Percentiles rank a stretch among this genome's conserved stretches.
These are phyloP conservation scores for Xiphydria camelus DNA, from an alignment of 2,888 invertebrate genomes.

Conservation along the genomic window DNA sequence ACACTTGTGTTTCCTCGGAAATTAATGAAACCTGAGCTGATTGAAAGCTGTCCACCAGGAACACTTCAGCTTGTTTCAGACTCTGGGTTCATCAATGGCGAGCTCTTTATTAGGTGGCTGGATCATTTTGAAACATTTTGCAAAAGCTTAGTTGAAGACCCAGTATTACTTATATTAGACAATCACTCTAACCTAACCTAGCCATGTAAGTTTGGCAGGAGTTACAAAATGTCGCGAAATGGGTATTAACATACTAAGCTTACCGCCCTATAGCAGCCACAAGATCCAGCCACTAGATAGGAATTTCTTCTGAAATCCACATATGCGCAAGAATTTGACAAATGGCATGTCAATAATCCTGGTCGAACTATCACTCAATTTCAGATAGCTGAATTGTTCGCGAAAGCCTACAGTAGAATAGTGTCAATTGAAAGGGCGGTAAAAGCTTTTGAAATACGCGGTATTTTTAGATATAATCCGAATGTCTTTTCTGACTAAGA, in stretches of 20 bases:
- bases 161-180: slow-evolving; percentile 21
- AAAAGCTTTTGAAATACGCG: too few species aligned
- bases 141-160: slow-evolving; percentile 19
- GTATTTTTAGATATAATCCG: too few species aligned
- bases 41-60: slow-evolving; percentile 18
- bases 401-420: too few species aligned
- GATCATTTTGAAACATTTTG: slow-evolving; percentile 21
- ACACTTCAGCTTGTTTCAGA: slow-evolving; percentile 22
- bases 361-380: slow-evolving; percentile 25
- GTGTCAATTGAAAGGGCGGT: too few species aligned
- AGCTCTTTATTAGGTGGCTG: slow-evolving; percentile 22
- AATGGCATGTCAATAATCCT: slow-evolving; percentile 31
- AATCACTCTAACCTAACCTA: slow-evolving; percentile 22
- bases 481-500: too few species aligned
- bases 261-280: slow-evolving; percentile 24
- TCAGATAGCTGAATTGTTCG: slow-evolving; percentile 19
- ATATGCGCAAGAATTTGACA: slow-evolving; percentile 28
- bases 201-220: slow-evolving; percentile 19
- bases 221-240: slow-evolving; percentile 21
- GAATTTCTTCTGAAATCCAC: slow-evolving; percentile 22
- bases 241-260: slow-evolving; percentile 16
- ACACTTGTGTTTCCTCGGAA: slow-evolving; percentile 23
- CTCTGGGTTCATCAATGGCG: slow-evolving; percentile 21
- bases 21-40: slow-evolving; percentile 18
- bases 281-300: slow-evolving; percentile 22